phyloP scores from a whole-genome alignment of 37 sponge, comb jelly and placozoan genomes.

The Dysidea cf. avara region DNA sequence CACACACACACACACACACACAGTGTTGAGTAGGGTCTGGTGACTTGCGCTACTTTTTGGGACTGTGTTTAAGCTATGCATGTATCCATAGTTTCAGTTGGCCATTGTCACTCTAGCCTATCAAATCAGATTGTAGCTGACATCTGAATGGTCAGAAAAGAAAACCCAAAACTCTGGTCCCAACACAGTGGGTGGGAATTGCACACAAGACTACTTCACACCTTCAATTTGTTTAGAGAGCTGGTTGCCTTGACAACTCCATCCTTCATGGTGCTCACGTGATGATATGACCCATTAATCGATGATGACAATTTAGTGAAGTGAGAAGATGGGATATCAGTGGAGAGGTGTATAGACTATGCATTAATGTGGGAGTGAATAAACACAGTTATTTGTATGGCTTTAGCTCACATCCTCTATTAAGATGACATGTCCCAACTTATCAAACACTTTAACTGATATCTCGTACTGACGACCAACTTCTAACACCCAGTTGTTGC shows the following conservation, averaged over 20 bases:
- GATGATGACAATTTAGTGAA: no score
- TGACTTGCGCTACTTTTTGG: no score
- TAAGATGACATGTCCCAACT: slow-evolving; percentile 56
- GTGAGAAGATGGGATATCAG: no score
- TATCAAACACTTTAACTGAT: slow-evolving; percentile 73
- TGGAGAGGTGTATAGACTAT: no score
- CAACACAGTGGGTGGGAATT: no score
- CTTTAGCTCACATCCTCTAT: slow-evolving; percentile 57
- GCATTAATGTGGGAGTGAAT: no score
- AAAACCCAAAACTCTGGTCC: background rate
- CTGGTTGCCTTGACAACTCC: slow-evolving; percentile 39
- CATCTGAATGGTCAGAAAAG: slow-evolving; percentile 6
- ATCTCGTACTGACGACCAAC: slow-evolving; percentile 62
- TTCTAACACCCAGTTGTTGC: slow-evolving; percentile 75
- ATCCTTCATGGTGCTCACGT: slow-evolving; percentile 47
- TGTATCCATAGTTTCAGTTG: no score
- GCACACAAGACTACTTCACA: no score
- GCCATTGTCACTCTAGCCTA: background rate
- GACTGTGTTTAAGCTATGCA: no score
- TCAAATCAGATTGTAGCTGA: background rate
- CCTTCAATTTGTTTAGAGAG: slow-evolving; percentile 49
- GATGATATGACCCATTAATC: slow-evolving; percentile 60
- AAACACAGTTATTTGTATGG: no score
- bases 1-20: slow-evolving; percentile 19
- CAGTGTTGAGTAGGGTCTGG: no score